Evolutionary conservation across 37 sponge, comb jelly and placozoan genomes (phyloP).

Genomic region (Geodia barretti): DNA sequence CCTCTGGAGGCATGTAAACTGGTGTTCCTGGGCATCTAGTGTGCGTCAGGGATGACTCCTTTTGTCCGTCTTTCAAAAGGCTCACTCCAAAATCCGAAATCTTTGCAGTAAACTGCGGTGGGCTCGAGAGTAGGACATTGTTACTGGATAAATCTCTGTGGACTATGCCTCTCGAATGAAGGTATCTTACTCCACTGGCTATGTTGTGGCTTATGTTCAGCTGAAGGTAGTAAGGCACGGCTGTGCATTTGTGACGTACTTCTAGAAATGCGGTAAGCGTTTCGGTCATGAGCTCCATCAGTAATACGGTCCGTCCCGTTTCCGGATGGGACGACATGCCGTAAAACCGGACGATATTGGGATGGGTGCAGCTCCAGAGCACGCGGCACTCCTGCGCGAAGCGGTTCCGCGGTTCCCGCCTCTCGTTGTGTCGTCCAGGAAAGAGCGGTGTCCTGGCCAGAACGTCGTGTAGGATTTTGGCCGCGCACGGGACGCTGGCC

Average conservation of each 20-base stretch:
- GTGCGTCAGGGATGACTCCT: not conserved
- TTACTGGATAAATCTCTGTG: conserved; percentile 20
- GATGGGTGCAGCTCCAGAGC: not conserved
- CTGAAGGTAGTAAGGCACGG: not conserved
- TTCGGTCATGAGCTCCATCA: conserved; percentile 25
- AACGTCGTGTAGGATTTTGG: not conserved
- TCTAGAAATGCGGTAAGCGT: conserved; percentile 9
- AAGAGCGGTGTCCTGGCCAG: not conserved
- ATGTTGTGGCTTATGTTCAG: conserved; percentile 5
- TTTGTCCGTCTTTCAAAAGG: not conserved
- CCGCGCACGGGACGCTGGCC: not conserved
- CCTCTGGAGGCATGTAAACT: conserved; percentile 34
- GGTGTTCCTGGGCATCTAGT: conserved; percentile 15
- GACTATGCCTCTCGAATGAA: conserved; percentile 7
- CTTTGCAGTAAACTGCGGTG: conserved; percentile 3
- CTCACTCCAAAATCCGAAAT: conserved; percentile 22
- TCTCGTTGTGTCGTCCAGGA: too few species aligned
- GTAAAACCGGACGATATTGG: conserved; percentile 16
- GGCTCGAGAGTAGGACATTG: conserved; percentile 3
- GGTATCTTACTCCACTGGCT: not conserved
- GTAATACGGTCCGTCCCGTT: conserved; percentile 1
- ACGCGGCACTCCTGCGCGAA: not conserved
- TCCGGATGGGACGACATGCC: not conserved
- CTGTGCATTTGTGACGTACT: not conserved
- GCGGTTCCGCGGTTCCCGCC: not conserved